A percentile compares a stretch with the other conserved stretches of the same genome.
Evolutionary conservation across 2,888 invertebrate genomes (phyloP).

Genomic region (Tetragnatha montana): DNA sequence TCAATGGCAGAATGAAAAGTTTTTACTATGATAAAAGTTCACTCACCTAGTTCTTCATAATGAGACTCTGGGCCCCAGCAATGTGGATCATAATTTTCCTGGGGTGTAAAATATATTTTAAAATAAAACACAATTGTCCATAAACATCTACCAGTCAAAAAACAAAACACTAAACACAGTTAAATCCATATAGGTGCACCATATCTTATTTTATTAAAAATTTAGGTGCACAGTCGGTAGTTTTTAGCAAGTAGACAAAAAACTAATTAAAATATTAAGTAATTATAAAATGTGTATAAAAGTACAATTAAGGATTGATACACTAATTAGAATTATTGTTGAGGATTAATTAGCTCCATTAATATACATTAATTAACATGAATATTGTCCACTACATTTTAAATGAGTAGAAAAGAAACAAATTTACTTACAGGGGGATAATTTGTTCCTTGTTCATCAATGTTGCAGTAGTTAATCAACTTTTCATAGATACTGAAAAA

Average conservation of each 20-base stretch:
- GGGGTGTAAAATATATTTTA: background rate
- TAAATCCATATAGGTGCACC: too few species aligned
- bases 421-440: constrained; percentile 83
- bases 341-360: too few species aligned
- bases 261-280: too few species aligned
- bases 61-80: constrained; percentile 94
- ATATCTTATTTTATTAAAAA: too few species aligned
- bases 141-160: background rate
- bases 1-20: background rate
- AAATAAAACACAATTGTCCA: constrained; percentile 2
- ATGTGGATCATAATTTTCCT: constrained; percentile 91
- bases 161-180: background rate
- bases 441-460: constrained; percentile 97
- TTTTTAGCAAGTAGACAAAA: too few species aligned
- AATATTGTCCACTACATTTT: too few species aligned
- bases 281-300: too few species aligned
- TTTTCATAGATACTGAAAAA: constrained; percentile 91
- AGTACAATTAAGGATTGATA: too few species aligned
- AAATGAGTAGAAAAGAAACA: too few species aligned
- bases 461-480: constrained; percentile 92
- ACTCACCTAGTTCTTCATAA: constrained; percentile 87
- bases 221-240: too few species aligned
- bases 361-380: too few species aligned
- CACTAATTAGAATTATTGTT: too few species aligned
- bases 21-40: constrained; percentile 50